Evolutionary conservation across 2,888 invertebrate genomes (phyloP).

Genomic region (Drosophila paramelanica): DNA sequence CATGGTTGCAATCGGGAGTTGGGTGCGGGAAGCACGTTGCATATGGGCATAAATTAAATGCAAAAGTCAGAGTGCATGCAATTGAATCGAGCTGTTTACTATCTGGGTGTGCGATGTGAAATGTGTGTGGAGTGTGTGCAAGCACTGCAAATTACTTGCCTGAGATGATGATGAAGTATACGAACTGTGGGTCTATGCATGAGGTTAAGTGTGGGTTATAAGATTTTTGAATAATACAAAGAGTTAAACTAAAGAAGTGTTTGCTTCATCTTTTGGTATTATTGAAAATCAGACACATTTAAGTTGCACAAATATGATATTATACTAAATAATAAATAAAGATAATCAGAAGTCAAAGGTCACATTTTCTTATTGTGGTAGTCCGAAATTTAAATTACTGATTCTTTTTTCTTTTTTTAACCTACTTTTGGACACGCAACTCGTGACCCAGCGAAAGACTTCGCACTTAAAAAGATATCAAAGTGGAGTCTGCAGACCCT

Average conservation of each 20-base stretch:
- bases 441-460: background rate
- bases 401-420: too few species aligned
- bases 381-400: too few species aligned
- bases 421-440: background rate
- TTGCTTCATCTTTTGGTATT: too few species aligned
- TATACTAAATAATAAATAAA: too few species aligned
- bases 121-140: slow-evolving; percentile 4
- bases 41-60: slow-evolving; percentile 28
- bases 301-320: background rate
- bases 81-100: slow-evolving; percentile 20
- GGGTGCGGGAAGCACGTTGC: slow-evolving; percentile 8
- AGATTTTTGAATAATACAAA: background rate
- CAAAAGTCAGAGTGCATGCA: slow-evolving; percentile 41
- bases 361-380: too few species aligned
- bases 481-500: slow-evolving; percentile 3
- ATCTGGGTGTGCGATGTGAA: background rate
- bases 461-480: slow-evolving; percentile 3
- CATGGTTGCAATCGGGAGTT: slow-evolving; percentile 1
- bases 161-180: slow-evolving; percentile 12
- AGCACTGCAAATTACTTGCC: slow-evolving; percentile 23
- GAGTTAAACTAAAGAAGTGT: background rate
- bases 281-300: background rate
- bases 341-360: too few species aligned
- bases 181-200: background rate
- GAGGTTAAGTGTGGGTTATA: slow-evolving; percentile 1